Percentiles rank a stretch among this genome's conserved stretches.
These are phyloP conservation scores for Meleagris gallopavo DNA, from an alignment of 2,113 vertebrate species.

Conservation along the genomic window DNA sequence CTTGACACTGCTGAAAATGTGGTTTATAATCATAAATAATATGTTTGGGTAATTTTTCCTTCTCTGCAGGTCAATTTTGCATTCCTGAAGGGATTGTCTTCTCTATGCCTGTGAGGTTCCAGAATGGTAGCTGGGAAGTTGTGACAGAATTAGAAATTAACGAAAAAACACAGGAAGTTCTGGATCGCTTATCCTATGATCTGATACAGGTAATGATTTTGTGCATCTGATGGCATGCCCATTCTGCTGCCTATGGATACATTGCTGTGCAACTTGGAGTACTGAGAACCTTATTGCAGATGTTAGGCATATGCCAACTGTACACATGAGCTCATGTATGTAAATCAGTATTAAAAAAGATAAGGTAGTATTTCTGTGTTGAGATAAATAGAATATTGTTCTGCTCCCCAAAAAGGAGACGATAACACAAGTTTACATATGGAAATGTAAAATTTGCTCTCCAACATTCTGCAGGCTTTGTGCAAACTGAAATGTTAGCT, in stretches of 20 bases:
- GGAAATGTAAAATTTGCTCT: not conserved
- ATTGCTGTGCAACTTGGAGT: not conserved
- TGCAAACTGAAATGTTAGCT: not conserved
- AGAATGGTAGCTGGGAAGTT: conserved; percentile 81
- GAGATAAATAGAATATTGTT: not conserved
- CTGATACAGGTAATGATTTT: conserved; percentile 78
- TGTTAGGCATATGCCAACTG: not conserved
- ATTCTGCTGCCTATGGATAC: not conserved
- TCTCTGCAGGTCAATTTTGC: conserved; percentile 79
- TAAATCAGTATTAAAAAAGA: not conserved
- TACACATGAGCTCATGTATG: not conserved
- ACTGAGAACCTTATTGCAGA: not conserved
- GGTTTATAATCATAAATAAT: not conserved
- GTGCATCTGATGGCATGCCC: not conserved
- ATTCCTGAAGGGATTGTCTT: conserved; percentile 86
- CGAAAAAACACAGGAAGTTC: conserved; percentile 59
- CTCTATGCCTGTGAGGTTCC: conserved; percentile 88
- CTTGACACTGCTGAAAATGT: not conserved
- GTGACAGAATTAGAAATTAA: conserved; percentile 69
- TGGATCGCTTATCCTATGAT: conserved; percentile 75
- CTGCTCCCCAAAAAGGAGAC: not conserved
- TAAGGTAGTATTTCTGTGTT: not conserved
- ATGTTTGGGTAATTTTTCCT: not conserved
- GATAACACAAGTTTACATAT: not conserved
- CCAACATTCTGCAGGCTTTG: not conserved